Base-by-base conservation (phyloP, 2,888 invertebrate genomes). In the Sabatieria punctata region DNA sequence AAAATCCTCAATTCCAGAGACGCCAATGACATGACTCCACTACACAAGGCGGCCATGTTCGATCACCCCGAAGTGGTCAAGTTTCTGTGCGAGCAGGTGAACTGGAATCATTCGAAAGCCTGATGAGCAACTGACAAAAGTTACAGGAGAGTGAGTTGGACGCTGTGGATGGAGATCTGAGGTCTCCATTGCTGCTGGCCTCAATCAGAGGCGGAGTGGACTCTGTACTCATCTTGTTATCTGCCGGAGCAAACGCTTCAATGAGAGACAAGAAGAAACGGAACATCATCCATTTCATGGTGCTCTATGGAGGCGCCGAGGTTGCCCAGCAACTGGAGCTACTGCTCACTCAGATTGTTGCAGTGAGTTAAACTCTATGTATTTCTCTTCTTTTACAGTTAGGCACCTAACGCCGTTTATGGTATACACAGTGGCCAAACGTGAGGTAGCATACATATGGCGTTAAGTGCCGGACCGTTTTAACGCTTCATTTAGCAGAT, bases 21-120 rank as follows among this genome's bases (percentile, higher is more conserved):
- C 59, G 78, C 82, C 0, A 82, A 83, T 61, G 79, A 79, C 58
- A 85, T 85, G 85, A 85, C 85, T 0, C 85, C 86, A 0, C 70
- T 88, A 1, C 86, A 86, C 65, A 83, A 84, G 60, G 86, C 86
- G 0, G 82, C 86, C 2, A 82, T 86, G 80, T 86, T 86, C 55
- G 83, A 88, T 63, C 84, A 86, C 64, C 78, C 79, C 0, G 79
- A 80, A 48, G 80, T 86, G n/a, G 76, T 75, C 1, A 71, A 74
- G 49, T 78, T 70, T 57, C 65, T 79, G 2, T 63, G 77, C 13
- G 60, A 65, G 35, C 65, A 74, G 65, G 75, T 75, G 55, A 33
- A 42, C 11, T 4, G n/a, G n/a, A n/a, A n/a, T n/a, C n/a, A n/a
- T n/a, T n/a, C n/a, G n/a, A n/a, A n/a, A n/a, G n/a, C n/a, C n/a